phyloP scores from a whole-genome alignment of 2,797 vertebrate genomes.

The Neosilurus hyrtlii region DNA sequence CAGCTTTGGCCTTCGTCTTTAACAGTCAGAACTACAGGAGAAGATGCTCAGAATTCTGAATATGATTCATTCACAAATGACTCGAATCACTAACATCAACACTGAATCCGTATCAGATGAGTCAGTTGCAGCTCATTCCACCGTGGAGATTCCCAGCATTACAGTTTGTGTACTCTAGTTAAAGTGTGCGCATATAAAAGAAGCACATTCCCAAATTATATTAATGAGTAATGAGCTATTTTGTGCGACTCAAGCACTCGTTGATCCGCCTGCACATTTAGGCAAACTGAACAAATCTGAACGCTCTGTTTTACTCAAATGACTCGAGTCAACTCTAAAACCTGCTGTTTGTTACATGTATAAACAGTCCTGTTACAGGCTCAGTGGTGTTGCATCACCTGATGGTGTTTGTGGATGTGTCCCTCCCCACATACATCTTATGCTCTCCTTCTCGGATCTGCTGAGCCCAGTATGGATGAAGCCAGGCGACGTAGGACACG shows the following conservation, averaged over 20 bases:
- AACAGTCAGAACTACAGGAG: background rate
- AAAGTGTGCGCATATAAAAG: background rate
- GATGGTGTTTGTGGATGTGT: conserved; percentile 75
- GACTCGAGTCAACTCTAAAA: background rate
- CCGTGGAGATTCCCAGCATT: background rate
- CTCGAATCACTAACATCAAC: background rate
- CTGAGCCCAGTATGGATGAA: conserved; percentile 89
- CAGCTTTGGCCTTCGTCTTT: background rate
- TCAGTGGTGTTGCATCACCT: conserved; percentile 60
- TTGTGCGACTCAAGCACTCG: background rate
- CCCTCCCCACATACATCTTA: conserved; percentile 70
- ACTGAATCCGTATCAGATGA: background rate
- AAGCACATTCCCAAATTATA: background rate
- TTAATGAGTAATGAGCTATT: background rate
- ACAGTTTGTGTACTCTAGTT: background rate
- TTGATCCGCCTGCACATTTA: background rate
- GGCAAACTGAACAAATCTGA: background rate
- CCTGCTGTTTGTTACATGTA: background rate
- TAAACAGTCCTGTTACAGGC: background rate
- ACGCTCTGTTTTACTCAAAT: background rate
- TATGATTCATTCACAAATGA: background rate
- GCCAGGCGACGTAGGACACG: conserved; percentile 86
- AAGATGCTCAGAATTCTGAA: background rate
- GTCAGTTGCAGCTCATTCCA: background rate
- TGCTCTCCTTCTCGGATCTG: conserved; percentile 78